phyloP scores from a whole-genome alignment of 2,113 vertebrate species.

The Glaucomys volans region DNA sequence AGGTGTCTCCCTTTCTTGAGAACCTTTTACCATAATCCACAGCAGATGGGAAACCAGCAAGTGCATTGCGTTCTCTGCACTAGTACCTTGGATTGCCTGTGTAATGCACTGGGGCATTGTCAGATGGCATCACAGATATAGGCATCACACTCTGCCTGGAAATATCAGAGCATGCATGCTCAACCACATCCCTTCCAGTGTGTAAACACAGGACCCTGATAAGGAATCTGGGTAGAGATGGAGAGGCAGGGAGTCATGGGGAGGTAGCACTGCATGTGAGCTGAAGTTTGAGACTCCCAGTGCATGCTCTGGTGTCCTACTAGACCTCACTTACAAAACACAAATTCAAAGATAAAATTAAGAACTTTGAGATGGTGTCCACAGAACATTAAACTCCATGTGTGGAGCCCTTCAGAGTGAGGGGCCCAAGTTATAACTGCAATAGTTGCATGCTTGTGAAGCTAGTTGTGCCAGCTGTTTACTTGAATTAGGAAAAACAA shows the following conservation, averaged over 20 bases:
- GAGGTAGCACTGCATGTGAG: too few relatives aligned
- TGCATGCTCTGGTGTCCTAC: rapidly evolving
- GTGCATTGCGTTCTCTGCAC: neutral
- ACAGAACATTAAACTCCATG: neutral
- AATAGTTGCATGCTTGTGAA: neutral
- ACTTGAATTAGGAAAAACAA: neutral
- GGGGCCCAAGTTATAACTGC: rapidly evolving
- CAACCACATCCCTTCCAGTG: rapidly evolving
- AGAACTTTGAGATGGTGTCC: neutral
- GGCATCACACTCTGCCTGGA: neutral
- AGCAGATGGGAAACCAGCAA: neutral
- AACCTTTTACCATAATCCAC: neutral
- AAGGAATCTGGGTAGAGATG: neutral
- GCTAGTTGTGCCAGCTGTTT: neutral
- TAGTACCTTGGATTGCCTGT: neutral
- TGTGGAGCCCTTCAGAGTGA: neutral
- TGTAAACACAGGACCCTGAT: neutral
- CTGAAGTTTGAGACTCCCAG: neutral
- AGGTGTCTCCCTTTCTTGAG: neutral
- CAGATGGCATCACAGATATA: rapidly evolving
- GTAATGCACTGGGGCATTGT: rapidly evolving
- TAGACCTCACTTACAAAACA: neutral
- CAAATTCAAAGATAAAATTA: neutral
- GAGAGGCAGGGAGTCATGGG: neutral
- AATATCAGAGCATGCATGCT: neutral